phyloP scores from a whole-genome alignment of 2,113 vertebrate species.

The Aramus guarauna region DNA sequence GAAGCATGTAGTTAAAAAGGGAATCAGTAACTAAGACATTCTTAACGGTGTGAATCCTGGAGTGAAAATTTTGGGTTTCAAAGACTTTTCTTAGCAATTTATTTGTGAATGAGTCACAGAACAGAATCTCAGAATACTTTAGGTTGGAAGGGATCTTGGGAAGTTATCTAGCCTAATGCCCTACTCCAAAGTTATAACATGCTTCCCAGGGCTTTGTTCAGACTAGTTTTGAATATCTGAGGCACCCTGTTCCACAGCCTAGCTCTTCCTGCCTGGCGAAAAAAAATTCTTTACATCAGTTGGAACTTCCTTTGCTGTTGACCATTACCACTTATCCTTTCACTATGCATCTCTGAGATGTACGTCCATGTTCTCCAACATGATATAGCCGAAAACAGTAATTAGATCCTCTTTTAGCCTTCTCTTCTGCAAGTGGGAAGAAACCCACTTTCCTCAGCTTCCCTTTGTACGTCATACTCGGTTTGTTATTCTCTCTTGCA shows the following conservation, averaged over 20 bases:
- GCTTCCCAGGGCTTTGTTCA: neutral
- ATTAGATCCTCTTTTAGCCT: neutral
- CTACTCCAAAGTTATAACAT: neutral
- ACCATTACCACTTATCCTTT: neutral
- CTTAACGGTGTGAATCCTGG: neutral
- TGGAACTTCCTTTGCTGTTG: neutral
- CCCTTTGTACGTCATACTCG: neutral
- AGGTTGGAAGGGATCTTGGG: neutral
- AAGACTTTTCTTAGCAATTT: neutral
- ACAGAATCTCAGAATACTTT: neutral
- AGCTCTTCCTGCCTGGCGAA: neutral
- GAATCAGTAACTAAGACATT: neutral
- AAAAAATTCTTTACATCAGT: neutral
- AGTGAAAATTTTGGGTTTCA: neutral
- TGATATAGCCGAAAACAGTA: neutral
- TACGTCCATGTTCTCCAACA: neutral
- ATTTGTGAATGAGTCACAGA: neutral
- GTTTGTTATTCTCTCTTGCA: neutral
- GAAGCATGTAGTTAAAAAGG: neutral
- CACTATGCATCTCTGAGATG: neutral
- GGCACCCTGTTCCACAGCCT: neutral
- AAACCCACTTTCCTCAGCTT: neutral
- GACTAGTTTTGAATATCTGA: neutral
- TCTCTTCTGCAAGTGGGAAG: neutral
- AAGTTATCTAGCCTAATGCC: neutral